A percentile compares a stretch with the other conserved stretches of the same genome.
Conservation (phyloP, 2,888 invertebrate species). For the Drosophila aldrichi region DNA sequence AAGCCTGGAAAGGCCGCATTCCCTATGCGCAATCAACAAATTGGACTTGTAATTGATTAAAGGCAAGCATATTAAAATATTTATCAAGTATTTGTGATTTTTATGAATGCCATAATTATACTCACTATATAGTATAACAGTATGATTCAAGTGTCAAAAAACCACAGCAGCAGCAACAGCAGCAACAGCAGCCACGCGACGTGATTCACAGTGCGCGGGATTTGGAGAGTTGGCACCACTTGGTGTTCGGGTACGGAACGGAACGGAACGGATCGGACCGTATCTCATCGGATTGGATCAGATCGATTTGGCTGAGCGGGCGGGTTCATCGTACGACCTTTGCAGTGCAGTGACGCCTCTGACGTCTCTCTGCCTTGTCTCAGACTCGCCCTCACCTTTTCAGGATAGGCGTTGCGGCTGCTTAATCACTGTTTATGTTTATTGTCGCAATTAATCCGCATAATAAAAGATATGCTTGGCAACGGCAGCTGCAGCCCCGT, state of each 20-base stretch:
- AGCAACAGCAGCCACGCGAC: conserved; percentile 65
- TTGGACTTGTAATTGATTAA: conserved; percentile 69
- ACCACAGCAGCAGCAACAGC: not conserved
- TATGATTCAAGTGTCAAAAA: conserved; percentile 47
- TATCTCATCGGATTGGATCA: conserved; percentile 17
- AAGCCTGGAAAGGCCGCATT: conserved; percentile 41
- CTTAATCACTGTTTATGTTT: conserved; percentile 72
- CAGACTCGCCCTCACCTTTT: not conserved
- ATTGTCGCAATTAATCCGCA: conserved; percentile 66
- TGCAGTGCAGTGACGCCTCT: conserved; percentile 61
- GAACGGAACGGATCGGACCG: conserved; percentile 14
- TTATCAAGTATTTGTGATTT: conserved; percentile 67
- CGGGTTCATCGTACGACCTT: conserved; percentile 73
- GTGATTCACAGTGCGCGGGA: conserved; percentile 58
- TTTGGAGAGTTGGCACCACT: conserved; percentile 34
- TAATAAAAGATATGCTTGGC: conserved; percentile 48
- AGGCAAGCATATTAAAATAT: conserved; percentile 64
- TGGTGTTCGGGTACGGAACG: conserved; percentile 19
- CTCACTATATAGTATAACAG: conserved; percentile 16
- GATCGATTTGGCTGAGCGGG: conserved; percentile 9
- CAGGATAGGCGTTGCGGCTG: conserved; percentile 22
- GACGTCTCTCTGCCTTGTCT: not conserved
- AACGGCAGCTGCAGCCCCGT: conserved; percentile 17
- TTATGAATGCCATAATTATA: conserved; percentile 54
- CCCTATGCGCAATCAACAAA: conserved; percentile 37